These are phyloP conservation scores for Drosophila persimilis DNA, from an alignment of 1,140 invertebrate species.

Conservation along the genomic window DNA sequence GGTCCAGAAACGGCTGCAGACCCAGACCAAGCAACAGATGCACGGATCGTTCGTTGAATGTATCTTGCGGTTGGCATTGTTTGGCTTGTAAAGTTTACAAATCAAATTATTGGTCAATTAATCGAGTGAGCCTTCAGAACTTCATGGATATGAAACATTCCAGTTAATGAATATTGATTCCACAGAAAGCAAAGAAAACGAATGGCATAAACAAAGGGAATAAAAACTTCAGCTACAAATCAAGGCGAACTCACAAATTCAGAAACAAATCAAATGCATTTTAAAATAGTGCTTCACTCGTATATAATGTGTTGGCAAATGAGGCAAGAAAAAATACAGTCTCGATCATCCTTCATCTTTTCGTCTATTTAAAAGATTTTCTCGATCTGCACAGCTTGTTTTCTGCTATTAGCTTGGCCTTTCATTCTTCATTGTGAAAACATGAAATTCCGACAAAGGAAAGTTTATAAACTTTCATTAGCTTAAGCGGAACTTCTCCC, in stretches of 20 bases:
- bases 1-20: not conserved
- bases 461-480: not conserved
- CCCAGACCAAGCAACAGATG: slow-evolving; percentile 11
- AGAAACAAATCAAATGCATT: slow-evolving; percentile 39
- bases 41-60: slow-evolving; percentile 18
- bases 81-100: slow-evolving; percentile 51
- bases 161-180: slow-evolving; percentile 40
- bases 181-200: slow-evolving; percentile 10
- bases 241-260: slow-evolving; percentile 2
- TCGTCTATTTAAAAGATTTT: too few relatives aligned
- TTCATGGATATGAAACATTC: slow-evolving; percentile 27
- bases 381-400: too few relatives aligned
- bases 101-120: slow-evolving; percentile 72
- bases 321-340: too few relatives aligned
- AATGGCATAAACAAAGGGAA: slow-evolving; percentile 33
- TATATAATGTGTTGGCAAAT: too few relatives aligned
- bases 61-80: slow-evolving; percentile 15
- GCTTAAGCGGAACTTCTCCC: too few relatives aligned
- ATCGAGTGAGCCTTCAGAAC: slow-evolving; percentile 24
- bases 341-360: too few relatives aligned
- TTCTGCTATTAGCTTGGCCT: too few relatives aligned
- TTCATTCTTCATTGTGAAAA: too few relatives aligned
- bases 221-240: slow-evolving; percentile 19
- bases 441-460: not conserved
- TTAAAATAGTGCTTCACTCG: slow-evolving; percentile 5